These are phyloP conservation scores for Coreius guichenoti DNA, from an alignment of 2,797 vertebrate genomes.

Conservation along the genomic window DNA sequence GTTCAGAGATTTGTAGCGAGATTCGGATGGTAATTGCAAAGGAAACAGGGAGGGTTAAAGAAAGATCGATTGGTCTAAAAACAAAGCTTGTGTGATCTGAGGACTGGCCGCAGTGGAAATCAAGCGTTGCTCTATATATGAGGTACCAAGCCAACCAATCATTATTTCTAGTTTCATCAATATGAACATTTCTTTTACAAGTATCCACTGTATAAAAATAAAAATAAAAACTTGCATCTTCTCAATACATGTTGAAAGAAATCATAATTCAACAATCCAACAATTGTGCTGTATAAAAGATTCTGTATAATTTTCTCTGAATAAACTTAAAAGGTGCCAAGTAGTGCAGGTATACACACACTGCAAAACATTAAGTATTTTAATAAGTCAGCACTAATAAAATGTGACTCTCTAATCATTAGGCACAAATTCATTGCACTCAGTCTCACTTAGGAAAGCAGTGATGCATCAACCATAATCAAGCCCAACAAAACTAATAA, in stretches of 20 bases:
- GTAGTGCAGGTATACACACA: slow-evolving; percentile 8
- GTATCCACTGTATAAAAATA: background rate
- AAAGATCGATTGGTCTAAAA: slow-evolving; percentile 70
- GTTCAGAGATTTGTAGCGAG: slow-evolving; percentile 53
- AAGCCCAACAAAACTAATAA: slow-evolving; percentile 22
- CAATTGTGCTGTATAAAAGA: slow-evolving; percentile 14
- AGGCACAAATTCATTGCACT: slow-evolving; percentile 32
- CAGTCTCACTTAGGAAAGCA: slow-evolving; percentile 17
- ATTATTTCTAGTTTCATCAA: slow-evolving; percentile 72
- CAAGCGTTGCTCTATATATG: slow-evolving; percentile 66
- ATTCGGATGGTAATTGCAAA: slow-evolving; percentile 6
- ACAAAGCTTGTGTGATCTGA: slow-evolving; percentile 43
- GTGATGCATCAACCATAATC: slow-evolving; percentile 34
- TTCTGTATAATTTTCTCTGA: slow-evolving; percentile 18
- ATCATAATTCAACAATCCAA: slow-evolving; percentile 7
- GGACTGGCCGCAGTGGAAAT: slow-evolving; percentile 64
- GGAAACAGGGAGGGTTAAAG: slow-evolving; percentile 37
- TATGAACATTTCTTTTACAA: slow-evolving; percentile 62
- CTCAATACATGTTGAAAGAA: slow-evolving; percentile 22
- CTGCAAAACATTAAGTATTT: slow-evolving; percentile 1
- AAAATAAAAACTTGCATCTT: slow-evolving; percentile 51
- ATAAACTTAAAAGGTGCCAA: slow-evolving; percentile 10
- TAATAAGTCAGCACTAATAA: slow-evolving; percentile 6
- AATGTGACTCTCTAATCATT: slow-evolving; percentile 22
- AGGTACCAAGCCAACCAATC: slow-evolving; percentile 66